A percentile compares a stretch with the other conserved stretches of the same genome.
Evolutionary conservation across 2,797 vertebrate species (phyloP).

Genomic region (Gorsachius magnificus): DNA sequence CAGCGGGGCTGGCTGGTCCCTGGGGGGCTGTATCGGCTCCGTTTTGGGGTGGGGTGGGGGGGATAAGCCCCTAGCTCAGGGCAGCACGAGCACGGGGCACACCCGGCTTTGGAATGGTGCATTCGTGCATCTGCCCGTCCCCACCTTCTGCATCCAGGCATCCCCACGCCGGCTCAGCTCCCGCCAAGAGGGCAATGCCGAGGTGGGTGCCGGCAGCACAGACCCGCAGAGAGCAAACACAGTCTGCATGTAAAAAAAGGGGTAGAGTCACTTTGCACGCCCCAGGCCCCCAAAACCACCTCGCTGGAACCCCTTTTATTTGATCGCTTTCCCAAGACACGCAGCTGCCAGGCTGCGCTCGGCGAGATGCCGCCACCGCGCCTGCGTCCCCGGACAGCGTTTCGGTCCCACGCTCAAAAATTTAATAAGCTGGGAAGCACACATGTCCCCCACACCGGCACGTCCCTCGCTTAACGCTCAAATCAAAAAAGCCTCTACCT

Average conservation of each 20-base stretch:
- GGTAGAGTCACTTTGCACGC: neutral
- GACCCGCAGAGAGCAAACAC: neutral
- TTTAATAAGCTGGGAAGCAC: neutral
- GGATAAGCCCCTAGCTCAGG: neutral
- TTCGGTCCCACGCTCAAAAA: neutral
- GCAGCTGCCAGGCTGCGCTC: neutral
- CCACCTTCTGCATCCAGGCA: neutral
- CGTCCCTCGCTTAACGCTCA: fast-evolving
- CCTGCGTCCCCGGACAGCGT: neutral
- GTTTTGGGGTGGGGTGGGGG: too few species aligned
- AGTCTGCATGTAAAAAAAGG: neutral
- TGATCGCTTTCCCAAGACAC: too few species aligned
- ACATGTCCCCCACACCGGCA: neutral
- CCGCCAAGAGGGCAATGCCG: fast-evolving
- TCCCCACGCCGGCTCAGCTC: neutral
- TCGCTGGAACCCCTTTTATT: neutral
- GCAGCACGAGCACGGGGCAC: neutral
- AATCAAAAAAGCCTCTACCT: neutral
- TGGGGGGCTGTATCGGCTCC: neutral
- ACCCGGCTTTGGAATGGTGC: fast-evolving
- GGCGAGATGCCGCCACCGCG: fast-evolving
- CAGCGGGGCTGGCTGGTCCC: neutral
- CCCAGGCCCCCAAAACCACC: neutral
- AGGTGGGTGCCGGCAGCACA: neutral
- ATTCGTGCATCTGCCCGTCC: fast-evolving